Base-by-base conservation (phyloP, 1,140 invertebrate species). In the Harpegnathos saltator region DNA sequence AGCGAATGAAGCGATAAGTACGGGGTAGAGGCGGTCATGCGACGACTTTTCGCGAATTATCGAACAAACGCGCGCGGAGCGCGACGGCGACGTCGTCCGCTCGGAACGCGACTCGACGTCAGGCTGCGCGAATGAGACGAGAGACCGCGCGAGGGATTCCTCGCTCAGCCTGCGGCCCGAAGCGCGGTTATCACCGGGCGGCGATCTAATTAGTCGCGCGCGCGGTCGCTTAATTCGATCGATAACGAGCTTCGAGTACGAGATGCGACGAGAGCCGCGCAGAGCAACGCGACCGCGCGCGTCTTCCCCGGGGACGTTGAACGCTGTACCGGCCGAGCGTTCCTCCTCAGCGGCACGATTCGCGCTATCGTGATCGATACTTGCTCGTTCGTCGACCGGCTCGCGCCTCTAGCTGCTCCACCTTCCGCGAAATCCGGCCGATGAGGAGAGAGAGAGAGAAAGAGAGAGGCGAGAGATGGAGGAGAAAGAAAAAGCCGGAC, bases 41-140 rank as follows among this genome's bases (percentile, higher is more conserved):
- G 52, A 69, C 19, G 26, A 82, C 33, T 29, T 82, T 72, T 85
- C 71, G 71, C 62, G 63, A 86, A 75, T 82, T 82, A 75, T 75
- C 69, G 78, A 75, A 85, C 63, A 86, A 86, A 75, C 69, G 80
- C 69, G 69, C 22, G 22, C 29, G 29, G 1, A 33, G 29, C 29
- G 29, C 29, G 80, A 48, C 74, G 24, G 54, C 38, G 38, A 33
- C n/a, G n/a, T 24, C n/a, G 54, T 12, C 38, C 29, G 54, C 82
- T 86, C 69, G 71, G n/a, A 65, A 58, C 52, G 58, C 59, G 86
- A 86, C 75, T 85, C 75, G 56, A 86, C 77, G 69, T 26, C 24
- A 73, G 24, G 38, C 38, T n/a, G 29, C 1, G 26, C 52, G 56
- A 54, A 85, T 85, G n/a, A n/a, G n/a, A 74, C 15, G 38, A 3